Evolutionary conservation across 2,113 vertebrate genomes (phyloP).

Genomic region (Atherinomorus stipes): DNA sequence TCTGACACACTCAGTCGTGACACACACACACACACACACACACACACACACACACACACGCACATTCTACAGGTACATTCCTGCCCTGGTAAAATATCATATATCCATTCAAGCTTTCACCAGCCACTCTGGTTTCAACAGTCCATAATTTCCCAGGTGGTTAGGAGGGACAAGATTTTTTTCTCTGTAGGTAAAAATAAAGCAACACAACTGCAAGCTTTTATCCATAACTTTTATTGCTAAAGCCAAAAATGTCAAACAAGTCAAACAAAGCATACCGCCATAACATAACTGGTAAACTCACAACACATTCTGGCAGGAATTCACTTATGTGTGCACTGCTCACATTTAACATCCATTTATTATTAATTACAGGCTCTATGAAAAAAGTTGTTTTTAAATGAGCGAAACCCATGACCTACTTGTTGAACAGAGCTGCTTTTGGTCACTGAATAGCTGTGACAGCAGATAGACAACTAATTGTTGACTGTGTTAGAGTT

Average conservation of each 20-base stretch:
- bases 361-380: constrained; percentile 44
- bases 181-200: constrained; percentile 12
- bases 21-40: constrained; percentile 13
- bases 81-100: constrained; percentile 22
- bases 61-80: constrained; percentile 33
- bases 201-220: neutral
- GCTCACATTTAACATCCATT: constrained; percentile 16
- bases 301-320: constrained; percentile 18
- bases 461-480: constrained; percentile 1
- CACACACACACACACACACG: constrained; percentile 6
- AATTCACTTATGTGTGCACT: constrained; percentile 40
- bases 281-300: constrained; percentile 23
- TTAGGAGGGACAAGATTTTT: constrained; percentile 18
- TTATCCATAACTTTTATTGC: constrained; percentile 84
- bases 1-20: neutral
- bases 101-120: constrained; percentile 42
- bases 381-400: neutral
- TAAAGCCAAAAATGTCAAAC: constrained; percentile 82
- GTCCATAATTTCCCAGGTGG: constrained; percentile 3
- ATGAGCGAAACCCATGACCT: constrained; percentile 4
- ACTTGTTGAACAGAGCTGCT: constrained; percentile 3
- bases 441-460: constrained; percentile 32
- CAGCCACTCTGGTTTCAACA: constrained; percentile 44
- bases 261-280: constrained; percentile 80
- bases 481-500: neutral